Evolutionary conservation across 2,888 invertebrate species (phyloP), one percentile per base, ranked within the genome.

Genomic region (Terebella lapidaria): DNA sequence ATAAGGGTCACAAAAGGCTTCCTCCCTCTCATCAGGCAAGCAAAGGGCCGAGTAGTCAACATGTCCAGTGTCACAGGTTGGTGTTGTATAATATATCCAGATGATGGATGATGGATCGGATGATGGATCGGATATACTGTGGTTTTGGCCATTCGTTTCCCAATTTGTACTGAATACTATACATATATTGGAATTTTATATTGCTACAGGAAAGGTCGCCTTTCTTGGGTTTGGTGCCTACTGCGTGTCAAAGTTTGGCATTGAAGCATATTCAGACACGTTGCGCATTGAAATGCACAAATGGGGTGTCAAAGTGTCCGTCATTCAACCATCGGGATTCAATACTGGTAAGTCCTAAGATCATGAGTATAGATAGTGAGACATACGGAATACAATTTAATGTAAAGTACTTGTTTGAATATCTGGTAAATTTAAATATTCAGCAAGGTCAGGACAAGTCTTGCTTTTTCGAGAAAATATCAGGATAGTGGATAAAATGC

Each of bases 211-310:
- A 20, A 66, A 72, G 56, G 64, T 77, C 55, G 71, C 75, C 10
- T 60, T 76, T 62, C 73, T 73, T 56, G 71, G 72, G 2, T 67
- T 70, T 57, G 74, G 75, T 46, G 76, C 74, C 3, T 77, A 78
- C 63, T 69, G 71, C 25, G 72, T 75, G 59, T 72, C 75, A 3
- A 78, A 78, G 62, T 71, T 73, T 67, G 78, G 71, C 2, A 61
- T 78, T 20, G 72, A 76, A 24, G 74, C 72, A 0, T 78, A 70
- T 61, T 72, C 74, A 20, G 75, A 78, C 59, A 74, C 73, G 2
- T 67, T 78, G 4, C 61, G 77, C 27, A 70, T 74, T 52, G 78
- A 78, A 62, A 78, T 78, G 78, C 72, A 69, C 61, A 77, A 75
- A 56, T 77, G 75, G 75, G 74, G 69, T 26, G 74, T 78, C 2